Percentiles rank a stretch among this genome's conserved stretches.
phyloP scores from a whole-genome alignment of 2,113 vertebrate genomes.

The Anseranas semipalmata region DNA sequence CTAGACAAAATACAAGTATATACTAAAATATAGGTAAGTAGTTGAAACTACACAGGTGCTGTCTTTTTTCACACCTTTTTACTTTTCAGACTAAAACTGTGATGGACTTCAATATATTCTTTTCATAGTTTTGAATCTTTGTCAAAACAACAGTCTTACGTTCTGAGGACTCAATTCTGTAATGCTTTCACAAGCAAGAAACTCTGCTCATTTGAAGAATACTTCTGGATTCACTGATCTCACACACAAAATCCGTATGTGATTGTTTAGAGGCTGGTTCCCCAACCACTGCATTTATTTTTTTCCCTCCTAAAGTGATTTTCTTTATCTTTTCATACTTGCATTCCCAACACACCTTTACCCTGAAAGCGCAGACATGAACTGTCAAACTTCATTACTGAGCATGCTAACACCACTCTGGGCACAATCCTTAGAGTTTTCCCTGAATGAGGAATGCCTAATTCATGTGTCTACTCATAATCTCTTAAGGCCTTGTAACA shows the following conservation, averaged over 20 bases:
- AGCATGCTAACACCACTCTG: neutral
- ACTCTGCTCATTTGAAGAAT: neutral
- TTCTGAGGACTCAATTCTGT: neutral
- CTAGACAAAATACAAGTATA: neutral
- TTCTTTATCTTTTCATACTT: constrained; percentile 22
- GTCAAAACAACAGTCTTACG: neutral
- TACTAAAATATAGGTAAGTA: neutral
- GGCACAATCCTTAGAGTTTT: neutral
- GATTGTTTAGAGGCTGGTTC: neutral
- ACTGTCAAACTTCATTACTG: constrained; percentile 9
- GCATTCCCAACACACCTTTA: neutral
- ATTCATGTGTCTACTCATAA: neutral
- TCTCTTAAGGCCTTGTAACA: neutral
- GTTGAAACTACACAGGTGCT: neutral
- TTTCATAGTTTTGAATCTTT: neutral
- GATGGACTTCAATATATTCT: neutral
- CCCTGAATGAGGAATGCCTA: neutral
- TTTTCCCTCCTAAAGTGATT: neutral
- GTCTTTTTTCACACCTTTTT: neutral
- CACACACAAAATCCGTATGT: neutral
- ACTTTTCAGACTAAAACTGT: neutral
- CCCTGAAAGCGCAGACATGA: neutral
- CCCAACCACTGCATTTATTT: neutral
- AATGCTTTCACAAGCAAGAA: neutral
- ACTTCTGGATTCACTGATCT: neutral